Evolutionary conservation across 2,888 invertebrate species (phyloP), one percentile per base, ranked within the genome.

Genomic region (Aphodius sticticus): DNA sequence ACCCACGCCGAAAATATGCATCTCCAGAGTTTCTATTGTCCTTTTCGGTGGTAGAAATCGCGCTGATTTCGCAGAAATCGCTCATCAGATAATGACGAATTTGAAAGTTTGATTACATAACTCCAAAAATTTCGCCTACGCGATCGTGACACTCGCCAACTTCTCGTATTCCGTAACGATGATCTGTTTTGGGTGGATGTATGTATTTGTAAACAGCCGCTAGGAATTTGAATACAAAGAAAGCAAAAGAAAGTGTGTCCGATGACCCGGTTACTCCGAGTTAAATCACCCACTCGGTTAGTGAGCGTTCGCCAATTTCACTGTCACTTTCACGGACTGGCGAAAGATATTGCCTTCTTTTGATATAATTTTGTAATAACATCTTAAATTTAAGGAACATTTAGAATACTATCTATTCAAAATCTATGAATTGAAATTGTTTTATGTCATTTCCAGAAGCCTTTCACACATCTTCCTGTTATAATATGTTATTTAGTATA

Each of bases 211-310:
- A 53, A 53, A 53, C 53, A 53, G 53, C 53, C 26, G 14, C 9
- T 12, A 70, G 37, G n/a, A 16, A 77, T 79, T 79, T 77, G n/a
- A 76, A 79, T 79, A 77, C 77, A 79, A 79, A 77, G 79, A 79
- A 75, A 79, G 79, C 77, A 9, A 69, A 74, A 69, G 79, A 79
- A 79, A 79, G 79, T 79, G 79, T 79, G 77, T 74, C 77, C 38
- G 69, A 69, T 36, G 72, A 36, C 77, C 16, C 74, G 16, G 74
- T 78, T 71, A 14, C 69, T 78, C 38, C 4, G 35, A 69, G 37
- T 69, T 37, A 78, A 76, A 37, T 53, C 78, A 70, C 79, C 77
- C 72, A 79, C 77, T 69, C 75, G 36, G n/a, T 69, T 69, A 69
- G 16, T 69, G 26, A 69, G 53, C 69, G 15, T 76, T 76, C 70